Percentiles rank a stretch among this genome's conserved stretches.
phyloP scores from a whole-genome alignment of 2,797 vertebrate species.

The Girardinus metallicus region DNA sequence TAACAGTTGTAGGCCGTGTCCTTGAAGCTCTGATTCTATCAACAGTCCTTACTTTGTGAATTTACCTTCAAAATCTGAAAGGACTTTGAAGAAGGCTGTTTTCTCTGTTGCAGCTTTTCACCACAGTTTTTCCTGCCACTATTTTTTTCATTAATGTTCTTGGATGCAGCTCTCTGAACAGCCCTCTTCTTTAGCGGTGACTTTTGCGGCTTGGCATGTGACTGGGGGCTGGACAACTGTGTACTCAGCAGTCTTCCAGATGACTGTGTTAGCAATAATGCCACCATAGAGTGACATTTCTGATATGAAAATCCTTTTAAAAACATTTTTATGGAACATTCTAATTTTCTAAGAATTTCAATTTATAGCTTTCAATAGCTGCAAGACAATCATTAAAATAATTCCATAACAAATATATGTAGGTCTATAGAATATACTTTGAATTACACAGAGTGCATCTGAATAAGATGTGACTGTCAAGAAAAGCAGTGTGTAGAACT shows the following conservation, averaged over 20 bases:
- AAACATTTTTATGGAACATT: neutral
- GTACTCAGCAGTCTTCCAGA: neutral
- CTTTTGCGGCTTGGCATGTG: neutral
- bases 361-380: neutral
- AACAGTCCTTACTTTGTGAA: neutral
- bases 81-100: neutral
- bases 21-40: neutral
- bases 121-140: neutral
- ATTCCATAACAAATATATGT: neutral
- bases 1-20: neutral
- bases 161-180: neutral
- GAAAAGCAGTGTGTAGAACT: constrained; percentile 9
- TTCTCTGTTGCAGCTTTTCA: neutral
- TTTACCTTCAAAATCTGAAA: neutral
- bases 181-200: neutral
- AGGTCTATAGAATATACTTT: neutral
- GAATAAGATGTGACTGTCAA: neutral
- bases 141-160: neutral
- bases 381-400: neutral
- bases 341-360: neutral
- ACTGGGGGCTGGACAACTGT: neutral
- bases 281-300: neutral
- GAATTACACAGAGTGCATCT: neutral
- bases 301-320: neutral
- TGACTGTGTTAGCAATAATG: neutral